Evolutionary conservation across 2,888 invertebrate genomes (phyloP), one percentile per base, ranked within the genome.

Genomic region (Andrena dorsata): DNA sequence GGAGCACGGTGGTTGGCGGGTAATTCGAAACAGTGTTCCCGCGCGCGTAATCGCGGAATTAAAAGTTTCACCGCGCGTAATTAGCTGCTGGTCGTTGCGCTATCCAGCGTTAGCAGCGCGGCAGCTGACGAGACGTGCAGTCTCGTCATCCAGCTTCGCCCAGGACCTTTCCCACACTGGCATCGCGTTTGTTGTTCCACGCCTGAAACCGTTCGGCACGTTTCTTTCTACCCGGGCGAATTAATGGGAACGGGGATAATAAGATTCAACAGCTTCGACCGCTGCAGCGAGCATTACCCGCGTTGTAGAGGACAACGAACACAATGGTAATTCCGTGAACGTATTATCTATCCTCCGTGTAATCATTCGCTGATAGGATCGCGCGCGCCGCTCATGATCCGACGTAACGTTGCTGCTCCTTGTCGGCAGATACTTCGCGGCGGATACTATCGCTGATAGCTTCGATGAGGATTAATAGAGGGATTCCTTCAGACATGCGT

Each of bases 91-190:
- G 65, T 23, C 61, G 20, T 16, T 58, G 53, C 58, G 2, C 76
- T 49, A 66, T 23, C 73, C 80, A 68, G n/a, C 78, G 69, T 85
- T 63, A 63, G 10, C 53, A 23, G 53, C 23, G 60, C 58, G 63
- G 28, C 49, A 56, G 64, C n/a, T n/a, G 76, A 61, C 58, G 71
- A 76, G 86, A 83, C 78, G 84, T 69, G 84, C 61, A 75, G 82
- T 65, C 79, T 82, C 80, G 58, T 80, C 79, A 64, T 70, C 56
- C 56, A 41, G 23, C 32, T 35, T 32, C 60, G n/a, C 28, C 70
- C 64, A 66, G 71, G 82, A 85, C 80, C 86, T 88, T 88, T 87
- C 86, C 83, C 86, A 88, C 83, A 79, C 74, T 23, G 70, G 32
- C 70, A 68, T 88, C 81, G 73, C 58, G 49, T 76, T 76, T 75